A percentile compares a stretch with the other conserved stretches of the same genome.
phyloP scores from a whole-genome alignment of 1,140 invertebrate species.

The Epicauta chinensis region DNA sequence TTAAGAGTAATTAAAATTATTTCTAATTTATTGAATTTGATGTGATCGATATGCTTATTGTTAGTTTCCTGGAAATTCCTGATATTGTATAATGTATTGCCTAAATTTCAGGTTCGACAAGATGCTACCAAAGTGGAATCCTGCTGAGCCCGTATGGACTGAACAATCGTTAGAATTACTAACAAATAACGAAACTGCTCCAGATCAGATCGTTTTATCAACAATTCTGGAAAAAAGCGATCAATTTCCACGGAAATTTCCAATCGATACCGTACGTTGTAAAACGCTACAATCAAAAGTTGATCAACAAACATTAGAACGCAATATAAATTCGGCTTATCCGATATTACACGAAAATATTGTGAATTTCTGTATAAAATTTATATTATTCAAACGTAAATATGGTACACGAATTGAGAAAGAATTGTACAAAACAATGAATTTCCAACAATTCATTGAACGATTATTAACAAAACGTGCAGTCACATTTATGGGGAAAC shows the following conservation, averaged over 20 bases:
- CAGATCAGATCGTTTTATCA: no score
- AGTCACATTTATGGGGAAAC: conserved; percentile 45
- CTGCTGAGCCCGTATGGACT: no score
- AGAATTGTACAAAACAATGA: conserved; percentile 50
- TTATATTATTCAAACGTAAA: conserved; percentile 45
- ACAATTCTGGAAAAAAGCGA: conserved; percentile 39
- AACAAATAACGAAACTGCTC: no score
- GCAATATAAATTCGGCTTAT: conserved; percentile 46
- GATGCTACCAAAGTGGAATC: no score
- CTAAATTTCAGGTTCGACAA: no score
- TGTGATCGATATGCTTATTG: no score
- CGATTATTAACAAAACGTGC: conserved; percentile 52
- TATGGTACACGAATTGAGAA: conserved; percentile 50
- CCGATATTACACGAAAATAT: conserved; percentile 46
- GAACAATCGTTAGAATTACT: no score
- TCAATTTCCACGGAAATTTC: conserved; percentile 42
- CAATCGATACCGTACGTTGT: conserved; percentile 42
- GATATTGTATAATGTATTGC: no score
- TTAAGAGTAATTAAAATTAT: no score
- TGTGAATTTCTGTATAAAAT: conserved; percentile 42
- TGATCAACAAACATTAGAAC: conserved; percentile 34
- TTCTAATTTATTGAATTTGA: no score
- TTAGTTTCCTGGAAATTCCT: no score
- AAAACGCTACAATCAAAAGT: conserved; percentile 35
- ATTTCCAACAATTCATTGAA: conserved; percentile 49